These are phyloP conservation scores for Tachycineta bicolor DNA, from an alignment of 2,113 vertebrate genomes.

Conservation along the genomic window DNA sequence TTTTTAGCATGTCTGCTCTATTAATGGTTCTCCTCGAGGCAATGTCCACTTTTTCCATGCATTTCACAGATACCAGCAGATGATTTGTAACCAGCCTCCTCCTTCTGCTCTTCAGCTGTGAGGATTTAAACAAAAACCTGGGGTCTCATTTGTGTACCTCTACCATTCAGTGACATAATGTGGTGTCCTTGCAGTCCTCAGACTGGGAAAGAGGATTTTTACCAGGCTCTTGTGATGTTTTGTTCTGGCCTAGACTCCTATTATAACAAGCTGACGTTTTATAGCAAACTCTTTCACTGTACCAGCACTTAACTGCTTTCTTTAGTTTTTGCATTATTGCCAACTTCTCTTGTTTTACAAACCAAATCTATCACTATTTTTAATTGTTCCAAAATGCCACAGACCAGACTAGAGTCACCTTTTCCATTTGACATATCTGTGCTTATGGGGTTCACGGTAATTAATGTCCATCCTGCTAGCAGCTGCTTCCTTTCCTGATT, in stretches of 20 bases:
- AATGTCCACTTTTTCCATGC: constrained; percentile 20
- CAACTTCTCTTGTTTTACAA: constrained; percentile 62
- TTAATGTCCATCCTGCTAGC: constrained; percentile 39
- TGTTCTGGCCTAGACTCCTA: constrained; percentile 23
- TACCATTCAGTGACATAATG: background rate
- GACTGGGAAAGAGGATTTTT: constrained; percentile 24
- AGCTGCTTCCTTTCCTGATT: constrained; percentile 49
- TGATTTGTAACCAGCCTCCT: background rate
- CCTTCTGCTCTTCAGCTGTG: background rate
- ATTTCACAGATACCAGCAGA: constrained; percentile 2
- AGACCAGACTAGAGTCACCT: constrained; percentile 55
- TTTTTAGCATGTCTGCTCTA: constrained; percentile 49
- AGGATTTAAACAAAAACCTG: background rate
- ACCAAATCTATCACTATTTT: constrained; percentile 50
- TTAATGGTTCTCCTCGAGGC: constrained; percentile 20
- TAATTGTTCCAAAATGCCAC: constrained; percentile 57
- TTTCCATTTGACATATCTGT: constrained; percentile 58
- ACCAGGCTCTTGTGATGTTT: constrained; percentile 25
- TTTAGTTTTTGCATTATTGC: constrained; percentile 49
- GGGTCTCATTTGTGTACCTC: background rate
- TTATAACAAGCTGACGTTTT: constrained; percentile 15
- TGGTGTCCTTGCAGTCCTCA: background rate
- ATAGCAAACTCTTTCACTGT: constrained; percentile 30
- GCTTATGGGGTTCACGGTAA: background rate
- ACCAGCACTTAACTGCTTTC: constrained; percentile 44